Evolutionary conservation across 2,888 invertebrate genomes (phyloP).

Genomic region (Rhagium mordax): DNA sequence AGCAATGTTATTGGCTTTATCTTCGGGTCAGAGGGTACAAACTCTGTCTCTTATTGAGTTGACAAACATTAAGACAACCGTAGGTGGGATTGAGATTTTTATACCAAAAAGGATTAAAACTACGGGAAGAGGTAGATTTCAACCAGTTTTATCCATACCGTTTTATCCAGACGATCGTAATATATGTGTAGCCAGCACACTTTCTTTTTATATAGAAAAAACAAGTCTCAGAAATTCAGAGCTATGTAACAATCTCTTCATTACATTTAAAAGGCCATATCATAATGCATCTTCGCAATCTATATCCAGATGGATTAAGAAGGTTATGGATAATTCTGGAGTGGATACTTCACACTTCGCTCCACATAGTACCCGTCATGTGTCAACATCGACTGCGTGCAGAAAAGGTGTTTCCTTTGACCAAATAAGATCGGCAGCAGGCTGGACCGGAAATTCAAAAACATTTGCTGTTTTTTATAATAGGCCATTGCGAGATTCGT

Average conservation of each 20-base stretch:
- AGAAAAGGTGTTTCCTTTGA: too few species aligned
- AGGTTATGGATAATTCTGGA: background rate
- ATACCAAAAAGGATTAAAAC: background rate
- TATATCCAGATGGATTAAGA: constrained; percentile 7
- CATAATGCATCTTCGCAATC: background rate
- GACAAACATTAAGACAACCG: background rate
- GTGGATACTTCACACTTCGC: background rate
- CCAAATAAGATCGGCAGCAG: too few species aligned
- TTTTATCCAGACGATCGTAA: background rate
- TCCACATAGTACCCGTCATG: constrained; percentile 1
- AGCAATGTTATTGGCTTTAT: background rate
- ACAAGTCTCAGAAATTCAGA: too few species aligned
- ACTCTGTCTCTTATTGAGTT: background rate
- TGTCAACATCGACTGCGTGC: too few species aligned
- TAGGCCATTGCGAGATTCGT: too few species aligned
- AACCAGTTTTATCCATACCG: background rate
- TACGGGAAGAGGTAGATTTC: constrained; percentile 2
- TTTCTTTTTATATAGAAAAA: background rate
- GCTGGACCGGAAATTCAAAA: too few species aligned
- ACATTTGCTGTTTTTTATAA: too few species aligned
- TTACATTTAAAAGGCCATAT: too few species aligned
- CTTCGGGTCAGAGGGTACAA: constrained; percentile 4
- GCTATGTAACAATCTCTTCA: too few species aligned
- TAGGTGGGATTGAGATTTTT: background rate
- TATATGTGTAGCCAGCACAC: background rate